phyloP scores from a whole-genome alignment of 2,797 vertebrate genomes.

The Emys orbicularis region DNA sequence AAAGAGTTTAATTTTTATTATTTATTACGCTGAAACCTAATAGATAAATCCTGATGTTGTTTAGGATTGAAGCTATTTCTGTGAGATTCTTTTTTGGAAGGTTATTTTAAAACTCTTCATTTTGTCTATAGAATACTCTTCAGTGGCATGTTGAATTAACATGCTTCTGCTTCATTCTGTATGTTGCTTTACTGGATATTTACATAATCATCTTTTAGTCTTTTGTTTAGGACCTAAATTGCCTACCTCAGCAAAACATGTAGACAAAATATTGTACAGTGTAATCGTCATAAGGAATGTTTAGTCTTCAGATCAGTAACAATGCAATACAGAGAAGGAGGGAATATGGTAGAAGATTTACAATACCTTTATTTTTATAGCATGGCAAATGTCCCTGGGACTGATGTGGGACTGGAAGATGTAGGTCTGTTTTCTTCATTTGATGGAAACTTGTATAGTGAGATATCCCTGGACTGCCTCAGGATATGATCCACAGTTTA shows the following conservation, averaged over 20 bases:
- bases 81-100: neutral
- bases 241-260: slow-evolving; percentile 39
- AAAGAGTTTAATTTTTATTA: neutral
- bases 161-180: neutral
- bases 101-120: neutral
- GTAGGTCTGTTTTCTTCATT: slow-evolving; percentile 36
- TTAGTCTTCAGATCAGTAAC: slow-evolving; percentile 15
- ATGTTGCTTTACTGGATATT: neutral
- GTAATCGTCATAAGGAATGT: neutral
- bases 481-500: neutral
- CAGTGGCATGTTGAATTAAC: neutral
- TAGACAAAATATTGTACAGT: slow-evolving; percentile 29
- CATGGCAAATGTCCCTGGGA: slow-evolving; percentile 17
- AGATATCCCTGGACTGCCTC: slow-evolving; percentile 33
- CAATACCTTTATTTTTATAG: slow-evolving; percentile 18
- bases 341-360: neutral
- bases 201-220: neutral
- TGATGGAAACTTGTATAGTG: slow-evolving; percentile 3
- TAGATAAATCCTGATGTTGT: neutral
- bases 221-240: slow-evolving; percentile 4
- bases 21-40: neutral
- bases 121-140: neutral
- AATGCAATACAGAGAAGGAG: neutral
- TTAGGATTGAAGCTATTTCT: neutral
- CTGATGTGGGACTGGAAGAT: slow-evolving; percentile 54